Evolutionary conservation across 2,797 vertebrate genomes (phyloP).

Genomic region (Rousettus madagascariensis): DNA sequence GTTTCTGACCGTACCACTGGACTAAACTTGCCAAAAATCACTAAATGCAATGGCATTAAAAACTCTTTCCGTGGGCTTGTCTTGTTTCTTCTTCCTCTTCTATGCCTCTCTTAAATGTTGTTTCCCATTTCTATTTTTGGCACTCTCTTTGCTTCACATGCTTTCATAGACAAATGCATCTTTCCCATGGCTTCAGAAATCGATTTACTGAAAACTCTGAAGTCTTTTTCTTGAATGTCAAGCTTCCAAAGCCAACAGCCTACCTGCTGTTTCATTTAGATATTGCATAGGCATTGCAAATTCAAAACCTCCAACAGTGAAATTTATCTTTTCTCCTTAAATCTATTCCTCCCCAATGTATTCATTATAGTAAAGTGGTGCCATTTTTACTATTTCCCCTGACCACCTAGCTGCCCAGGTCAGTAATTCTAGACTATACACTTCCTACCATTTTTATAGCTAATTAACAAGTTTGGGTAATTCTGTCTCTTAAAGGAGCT

Average conservation of each 20-base stretch:
- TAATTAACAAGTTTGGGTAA: background rate
- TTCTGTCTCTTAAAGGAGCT: background rate
- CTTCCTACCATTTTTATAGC: background rate
- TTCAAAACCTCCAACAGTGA: background rate
- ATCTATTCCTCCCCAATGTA: background rate
- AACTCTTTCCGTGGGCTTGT: background rate
- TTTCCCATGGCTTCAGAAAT: conserved; percentile 21
- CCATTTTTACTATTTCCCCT: background rate
- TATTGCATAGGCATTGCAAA: background rate
- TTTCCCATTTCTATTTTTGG: background rate
- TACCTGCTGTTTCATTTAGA: background rate
- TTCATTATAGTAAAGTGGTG: background rate
- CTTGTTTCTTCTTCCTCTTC: background rate
- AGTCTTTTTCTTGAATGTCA: conserved; percentile 6
- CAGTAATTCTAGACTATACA: background rate
- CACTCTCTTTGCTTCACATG: background rate
- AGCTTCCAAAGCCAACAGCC: background rate
- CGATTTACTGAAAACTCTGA: background rate
- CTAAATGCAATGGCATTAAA: background rate
- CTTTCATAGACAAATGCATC: background rate
- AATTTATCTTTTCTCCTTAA: background rate
- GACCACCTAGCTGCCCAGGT: background rate
- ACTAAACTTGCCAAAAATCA: conserved; percentile 1
- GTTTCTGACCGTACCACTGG: background rate
- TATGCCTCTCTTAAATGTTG: background rate